phyloP scores from a whole-genome alignment of 2,797 vertebrate genomes.

The Liasis olivaceus region DNA sequence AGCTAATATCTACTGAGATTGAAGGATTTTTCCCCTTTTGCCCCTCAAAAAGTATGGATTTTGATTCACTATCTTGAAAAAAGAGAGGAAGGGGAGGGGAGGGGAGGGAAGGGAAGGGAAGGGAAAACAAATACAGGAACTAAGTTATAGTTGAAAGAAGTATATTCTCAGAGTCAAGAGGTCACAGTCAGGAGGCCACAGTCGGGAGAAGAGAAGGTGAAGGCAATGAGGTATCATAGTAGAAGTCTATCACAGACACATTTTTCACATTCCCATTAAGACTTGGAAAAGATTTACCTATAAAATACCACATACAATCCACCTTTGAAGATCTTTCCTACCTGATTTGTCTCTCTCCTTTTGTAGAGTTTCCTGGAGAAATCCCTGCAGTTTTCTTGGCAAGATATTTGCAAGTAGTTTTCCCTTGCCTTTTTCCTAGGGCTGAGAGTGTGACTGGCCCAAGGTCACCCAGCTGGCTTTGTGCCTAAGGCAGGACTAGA shows the following conservation, averaged over 20 bases:
- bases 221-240: neutral
- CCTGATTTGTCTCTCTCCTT: neutral
- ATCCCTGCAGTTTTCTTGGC: neutral
- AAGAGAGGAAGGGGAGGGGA: neutral
- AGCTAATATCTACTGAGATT: neutral
- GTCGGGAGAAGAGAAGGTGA: neutral
- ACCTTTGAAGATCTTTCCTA: neutral
- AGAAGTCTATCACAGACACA: neutral
- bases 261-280: neutral
- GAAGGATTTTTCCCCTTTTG: constrained; percentile 5
- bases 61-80: neutral
- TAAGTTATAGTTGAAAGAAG: neutral
- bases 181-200: constrained; percentile 3
- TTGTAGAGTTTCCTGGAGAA: neutral
- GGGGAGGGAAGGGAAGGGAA: too few relatives aligned
- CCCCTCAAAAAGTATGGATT: neutral
- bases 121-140: neutral
- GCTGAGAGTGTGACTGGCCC: neutral
- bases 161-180: neutral
- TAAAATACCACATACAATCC: neutral
- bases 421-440: neutral
- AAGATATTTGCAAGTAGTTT: neutral
- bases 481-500: neutral
- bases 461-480: neutral
- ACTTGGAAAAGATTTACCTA: neutral